These are phyloP conservation scores for Limonius californicus DNA, from an alignment of 1,140 invertebrate species.

Conservation along the genomic window DNA sequence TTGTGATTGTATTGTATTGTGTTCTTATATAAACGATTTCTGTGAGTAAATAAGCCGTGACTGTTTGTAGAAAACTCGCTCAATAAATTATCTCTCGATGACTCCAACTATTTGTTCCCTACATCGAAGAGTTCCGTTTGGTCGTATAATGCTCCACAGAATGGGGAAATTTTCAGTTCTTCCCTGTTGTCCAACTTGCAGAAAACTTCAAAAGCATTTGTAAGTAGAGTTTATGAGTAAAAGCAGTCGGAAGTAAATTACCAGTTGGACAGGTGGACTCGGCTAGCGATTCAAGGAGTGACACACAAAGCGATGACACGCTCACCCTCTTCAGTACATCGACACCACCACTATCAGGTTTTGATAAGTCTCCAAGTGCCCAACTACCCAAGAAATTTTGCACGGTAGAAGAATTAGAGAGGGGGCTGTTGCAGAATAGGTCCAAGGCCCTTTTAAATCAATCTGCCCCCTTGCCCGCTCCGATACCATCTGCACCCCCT, in stretches of 20 bases:
- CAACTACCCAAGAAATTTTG: slow-evolving; percentile 46
- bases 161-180: slow-evolving; percentile 33
- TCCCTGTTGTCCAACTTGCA: slow-evolving; percentile 32
- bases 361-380: neutral
- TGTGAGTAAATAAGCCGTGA: too few relatives aligned
- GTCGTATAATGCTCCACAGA: slow-evolving; percentile 37
- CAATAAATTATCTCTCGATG: slow-evolving; percentile 56
- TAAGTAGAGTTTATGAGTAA: neutral
- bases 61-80: slow-evolving; percentile 49
- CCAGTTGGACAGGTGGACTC: neutral
- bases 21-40: too few relatives aligned
- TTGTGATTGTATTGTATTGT: too few relatives aligned
- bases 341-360: neutral
- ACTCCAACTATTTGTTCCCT: slow-evolving; percentile 47
- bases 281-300: slow-evolving; percentile 11
- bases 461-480: slow-evolving; percentile 33
- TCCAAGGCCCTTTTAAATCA: neutral
- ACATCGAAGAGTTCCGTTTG: slow-evolving; percentile 31
- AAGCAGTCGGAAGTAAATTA: too few relatives aligned
- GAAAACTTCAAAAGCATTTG: slow-evolving; percentile 36
- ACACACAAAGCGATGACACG: neutral
- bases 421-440: slow-evolving; percentile 49
- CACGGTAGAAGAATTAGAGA: slow-evolving; percentile 57
- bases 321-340: slow-evolving; percentile 14
- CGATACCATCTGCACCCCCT: slow-evolving; percentile 23